A percentile compares a stretch with the other conserved stretches of the same genome.
These are phyloP conservation scores for Agelastica alni DNA, from an alignment of 2,888 invertebrate genomes.

Conservation along the genomic window DNA sequence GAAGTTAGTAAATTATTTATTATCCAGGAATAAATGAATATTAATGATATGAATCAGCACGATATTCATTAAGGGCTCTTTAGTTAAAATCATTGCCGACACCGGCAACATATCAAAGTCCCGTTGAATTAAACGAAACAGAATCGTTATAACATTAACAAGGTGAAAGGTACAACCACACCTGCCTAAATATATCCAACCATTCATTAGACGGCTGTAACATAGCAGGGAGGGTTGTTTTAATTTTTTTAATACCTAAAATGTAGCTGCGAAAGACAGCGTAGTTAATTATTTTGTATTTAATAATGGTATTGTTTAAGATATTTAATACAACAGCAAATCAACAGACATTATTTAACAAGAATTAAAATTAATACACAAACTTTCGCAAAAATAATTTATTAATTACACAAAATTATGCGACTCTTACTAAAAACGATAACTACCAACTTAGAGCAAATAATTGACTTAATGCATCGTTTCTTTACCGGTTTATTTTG, in stretches of 20 bases:
- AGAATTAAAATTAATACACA: too few species aligned
- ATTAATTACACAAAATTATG: too few species aligned
- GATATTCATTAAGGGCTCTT: conserved; percentile 35
- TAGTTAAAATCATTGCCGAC: conserved; percentile 30
- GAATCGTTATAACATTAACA: conserved; percentile 33
- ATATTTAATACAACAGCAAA: too few species aligned
- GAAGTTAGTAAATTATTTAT: conserved; percentile 16
- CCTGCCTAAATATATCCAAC: conserved; percentile 25
- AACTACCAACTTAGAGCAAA: too few species aligned
- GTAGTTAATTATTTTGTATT: too few species aligned
- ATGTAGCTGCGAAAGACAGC: neutral
- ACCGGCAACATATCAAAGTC: conserved; percentile 37
- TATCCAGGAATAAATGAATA: conserved; percentile 28
- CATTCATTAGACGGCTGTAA: conserved; percentile 17
- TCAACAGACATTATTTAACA: too few species aligned
- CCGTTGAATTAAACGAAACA: conserved; percentile 34
- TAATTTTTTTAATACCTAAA: conserved; percentile 4
- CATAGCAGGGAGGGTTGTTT: conserved; percentile 11
- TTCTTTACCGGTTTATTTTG: too few species aligned
- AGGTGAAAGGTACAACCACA: conserved; percentile 32
- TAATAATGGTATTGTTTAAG: too few species aligned
- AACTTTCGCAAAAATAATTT: too few species aligned
- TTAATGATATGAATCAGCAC: conserved; percentile 34
- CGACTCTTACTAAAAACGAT: too few species aligned
- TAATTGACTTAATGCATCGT: too few species aligned